phyloP scores from a whole-genome alignment of 2,888 invertebrate genomes.

The Siphlonurus alternatus region DNA sequence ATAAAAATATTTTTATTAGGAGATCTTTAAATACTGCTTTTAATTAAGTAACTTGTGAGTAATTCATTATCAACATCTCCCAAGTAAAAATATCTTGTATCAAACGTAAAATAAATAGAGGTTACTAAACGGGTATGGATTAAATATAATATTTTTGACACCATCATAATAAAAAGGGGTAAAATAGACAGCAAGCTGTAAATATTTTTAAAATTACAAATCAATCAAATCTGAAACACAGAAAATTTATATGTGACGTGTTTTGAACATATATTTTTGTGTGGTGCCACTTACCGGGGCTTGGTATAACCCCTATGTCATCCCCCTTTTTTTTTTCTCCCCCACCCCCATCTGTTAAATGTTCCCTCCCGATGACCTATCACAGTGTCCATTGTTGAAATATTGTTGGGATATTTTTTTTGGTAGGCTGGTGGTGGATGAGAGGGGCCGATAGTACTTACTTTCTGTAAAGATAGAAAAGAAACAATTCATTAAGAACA shows the following conservation, averaged over 20 bases:
- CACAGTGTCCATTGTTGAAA: neutral
- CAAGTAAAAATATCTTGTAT: no score
- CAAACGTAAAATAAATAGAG: no score
- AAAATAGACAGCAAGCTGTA: neutral
- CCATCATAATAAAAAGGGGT: neutral
- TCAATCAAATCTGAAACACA: neutral
- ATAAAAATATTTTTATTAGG: no score
- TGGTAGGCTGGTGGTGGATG: neutral
- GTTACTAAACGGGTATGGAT: no score
- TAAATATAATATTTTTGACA: no score
- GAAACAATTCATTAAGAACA: neutral
- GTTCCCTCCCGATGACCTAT: neutral
- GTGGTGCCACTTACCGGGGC: neutral
- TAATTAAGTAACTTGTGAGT: no score
- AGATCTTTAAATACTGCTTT: no score
- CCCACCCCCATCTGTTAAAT: neutral
- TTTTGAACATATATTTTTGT: neutral
- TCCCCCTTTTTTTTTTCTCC: neutral
- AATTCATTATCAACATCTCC: no score
- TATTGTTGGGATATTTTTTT: neutral
- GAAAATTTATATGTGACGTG: neutral
- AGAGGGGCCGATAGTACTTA: neutral
- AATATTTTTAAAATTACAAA: neutral
- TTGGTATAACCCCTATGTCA: neutral
- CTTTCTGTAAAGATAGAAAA: neutral